Conservation (phyloP, 2,888 invertebrate species). For the Zhuqinia jingwanae region DNA sequence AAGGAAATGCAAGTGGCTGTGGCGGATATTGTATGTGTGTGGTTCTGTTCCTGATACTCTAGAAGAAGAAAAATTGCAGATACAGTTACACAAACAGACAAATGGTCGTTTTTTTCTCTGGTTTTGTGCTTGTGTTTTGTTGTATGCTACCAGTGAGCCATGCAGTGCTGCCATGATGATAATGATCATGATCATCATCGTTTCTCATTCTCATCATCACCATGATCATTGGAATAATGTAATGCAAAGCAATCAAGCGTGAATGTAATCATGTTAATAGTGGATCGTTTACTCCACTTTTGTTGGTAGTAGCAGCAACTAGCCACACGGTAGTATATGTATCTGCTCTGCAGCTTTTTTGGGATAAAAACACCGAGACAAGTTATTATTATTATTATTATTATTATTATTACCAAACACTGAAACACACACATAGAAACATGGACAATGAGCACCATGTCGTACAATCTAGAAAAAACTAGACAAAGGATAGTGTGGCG, state of each 20-base stretch:
- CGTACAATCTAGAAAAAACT: too few species aligned
- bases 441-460: too few species aligned
- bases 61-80: conserved; percentile 16
- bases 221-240: conserved; percentile 32
- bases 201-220: neutral
- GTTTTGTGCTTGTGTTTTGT: too few species aligned
- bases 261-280: conserved; percentile 61
- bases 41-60: conserved; percentile 5
- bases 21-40: neutral
- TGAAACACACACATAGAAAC: too few species aligned
- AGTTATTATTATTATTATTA: neutral
- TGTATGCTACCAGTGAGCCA: too few species aligned
- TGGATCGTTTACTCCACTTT: conserved; percentile 61
- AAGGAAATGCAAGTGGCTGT: too few species aligned
- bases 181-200: too few species aligned
- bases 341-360: too few species aligned
- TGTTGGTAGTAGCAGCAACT: neutral
- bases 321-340: too few species aligned
- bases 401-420: neutral
- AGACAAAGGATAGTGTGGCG: neutral
- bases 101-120: too few species aligned
- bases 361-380: neutral
- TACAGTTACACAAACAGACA: neutral
- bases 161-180: too few species aligned
- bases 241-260: conserved; percentile 54